Evolutionary conservation across 2,797 vertebrate genomes (phyloP).

Genomic region (Anniella stebbinsi): DNA sequence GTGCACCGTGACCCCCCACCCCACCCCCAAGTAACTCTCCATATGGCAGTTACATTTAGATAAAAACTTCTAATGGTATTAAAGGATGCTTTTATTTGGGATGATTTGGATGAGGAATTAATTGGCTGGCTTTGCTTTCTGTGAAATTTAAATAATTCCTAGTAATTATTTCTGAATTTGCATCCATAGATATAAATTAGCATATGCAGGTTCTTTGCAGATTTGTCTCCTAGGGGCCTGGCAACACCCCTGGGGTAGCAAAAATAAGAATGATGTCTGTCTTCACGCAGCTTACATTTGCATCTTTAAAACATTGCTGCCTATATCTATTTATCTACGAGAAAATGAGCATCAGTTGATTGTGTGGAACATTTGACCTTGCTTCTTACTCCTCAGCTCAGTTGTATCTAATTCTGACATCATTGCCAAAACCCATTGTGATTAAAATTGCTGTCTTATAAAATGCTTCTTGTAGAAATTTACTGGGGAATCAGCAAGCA

Average conservation of each 20-base stretch:
- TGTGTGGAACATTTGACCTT: conserved; percentile 9
- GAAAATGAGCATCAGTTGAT: not conserved
- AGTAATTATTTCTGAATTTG: no score
- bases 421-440: conserved; percentile 48
- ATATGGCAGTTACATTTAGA: no score
- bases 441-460: conserved; percentile 47
- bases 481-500: conserved; percentile 29
- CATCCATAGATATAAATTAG: no score
- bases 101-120: no score
- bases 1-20: no score
- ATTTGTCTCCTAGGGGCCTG: no score
- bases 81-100: no score
- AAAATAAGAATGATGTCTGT: not conserved
- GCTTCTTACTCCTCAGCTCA: conserved; percentile 45
- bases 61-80: no score
- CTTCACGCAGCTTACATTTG: not conserved
- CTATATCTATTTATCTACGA: not conserved
- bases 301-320: not conserved
- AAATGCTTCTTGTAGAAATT: conserved; percentile 43
- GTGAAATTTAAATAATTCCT: no score
- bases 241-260: not conserved
- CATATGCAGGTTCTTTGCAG: no score
- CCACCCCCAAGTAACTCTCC: no score
- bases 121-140: no score
- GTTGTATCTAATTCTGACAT: conserved; percentile 58